Base-by-base conservation (phyloP, 2,113 vertebrate species). In the Anguilla japonica region DNA sequence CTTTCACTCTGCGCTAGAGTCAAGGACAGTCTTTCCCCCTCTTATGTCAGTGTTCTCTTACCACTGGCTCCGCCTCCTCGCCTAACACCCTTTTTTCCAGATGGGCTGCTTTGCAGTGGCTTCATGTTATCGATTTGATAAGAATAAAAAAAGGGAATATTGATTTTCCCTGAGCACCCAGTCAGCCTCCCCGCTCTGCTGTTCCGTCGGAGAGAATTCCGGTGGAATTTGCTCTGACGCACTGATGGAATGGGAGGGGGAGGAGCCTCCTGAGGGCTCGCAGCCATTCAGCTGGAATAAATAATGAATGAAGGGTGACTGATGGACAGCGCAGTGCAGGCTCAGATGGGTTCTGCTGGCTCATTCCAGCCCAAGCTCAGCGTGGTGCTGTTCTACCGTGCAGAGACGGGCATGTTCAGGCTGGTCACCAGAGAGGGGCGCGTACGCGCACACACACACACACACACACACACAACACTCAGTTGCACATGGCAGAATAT, bases 221-320 rank as follows among this genome's bases (percentile, higher is more conserved):
- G 43, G 43, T 46, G 43, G 43, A 46, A 46, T 53, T 53, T 53
- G 7, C 50, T 53, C 50, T 53, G 50, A 53, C 50, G 11, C 50
- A 53, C 13, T 53, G 50, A 11, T 14, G 8, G 50, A 53, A 53
- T 9, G 50, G 50, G 50, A 53, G 50, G 50, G 50, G 50, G 50
- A 53, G 50, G 87, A 57, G 87, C 41, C 83, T 40, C 83, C 84
- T 39, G 22, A 83, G 82, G 81, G 75, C 85, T 89, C 87, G 81
- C 87, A 86, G 89, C 89, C 88, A 89, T 90, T 84, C 87, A 85
- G 75, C 63, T 53, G 88, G 57, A 80, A 87, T 91, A 86, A 91
- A 91, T 91, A 91, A 91, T 91, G 88, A 88, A 91, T 91, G 86
- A 87, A 88, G 60, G 7, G 20, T 22, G 60, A 67, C 5, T 20